These are phyloP conservation scores for Polydesmus complanatus DNA, from an alignment of 2,888 invertebrate species.

Conservation along the genomic window DNA sequence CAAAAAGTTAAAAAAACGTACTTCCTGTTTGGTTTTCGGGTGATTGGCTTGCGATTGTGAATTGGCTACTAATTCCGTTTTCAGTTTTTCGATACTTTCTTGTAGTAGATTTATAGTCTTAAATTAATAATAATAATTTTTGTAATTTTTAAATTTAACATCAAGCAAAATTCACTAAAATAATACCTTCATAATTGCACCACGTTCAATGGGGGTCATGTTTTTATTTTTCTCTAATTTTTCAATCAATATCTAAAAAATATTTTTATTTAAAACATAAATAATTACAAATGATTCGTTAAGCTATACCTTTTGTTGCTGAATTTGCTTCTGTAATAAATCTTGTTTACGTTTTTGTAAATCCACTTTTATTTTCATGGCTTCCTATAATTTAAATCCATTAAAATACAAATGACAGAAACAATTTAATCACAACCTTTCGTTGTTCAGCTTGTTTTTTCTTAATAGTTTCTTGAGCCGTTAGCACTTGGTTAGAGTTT, in stretches of 20 bases:
- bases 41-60: conserved; percentile 26
- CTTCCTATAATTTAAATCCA: conserved; percentile 35
- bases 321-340: conserved; percentile 73
- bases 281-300: not conserved
- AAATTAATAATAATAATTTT: conserved; percentile 7
- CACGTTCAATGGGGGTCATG: conserved; percentile 47
- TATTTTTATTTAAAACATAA: conserved; percentile 11
- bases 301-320: conserved; percentile 54
- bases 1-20: conserved; percentile 15
- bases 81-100: conserved; percentile 62
- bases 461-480: conserved; percentile 51
- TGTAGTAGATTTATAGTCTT: conserved; percentile 65
- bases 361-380: conserved; percentile 60
- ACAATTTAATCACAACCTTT: too few relatives aligned
- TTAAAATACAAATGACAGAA: too few relatives aligned
- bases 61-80: conserved; percentile 41
- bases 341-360: conserved; percentile 72
- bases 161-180: conserved; percentile 5
- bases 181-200: conserved; percentile 47
- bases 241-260: conserved; percentile 49
- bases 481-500: conserved; percentile 36
- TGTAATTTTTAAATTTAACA: not conserved
- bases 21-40: conserved; percentile 56
- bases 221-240: conserved; percentile 56
- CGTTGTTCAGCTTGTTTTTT: conserved; percentile 60